These are phyloP conservation scores for Larimichthys crocea DNA, from an alignment of 2,113 vertebrate species.

Conservation along the genomic window DNA sequence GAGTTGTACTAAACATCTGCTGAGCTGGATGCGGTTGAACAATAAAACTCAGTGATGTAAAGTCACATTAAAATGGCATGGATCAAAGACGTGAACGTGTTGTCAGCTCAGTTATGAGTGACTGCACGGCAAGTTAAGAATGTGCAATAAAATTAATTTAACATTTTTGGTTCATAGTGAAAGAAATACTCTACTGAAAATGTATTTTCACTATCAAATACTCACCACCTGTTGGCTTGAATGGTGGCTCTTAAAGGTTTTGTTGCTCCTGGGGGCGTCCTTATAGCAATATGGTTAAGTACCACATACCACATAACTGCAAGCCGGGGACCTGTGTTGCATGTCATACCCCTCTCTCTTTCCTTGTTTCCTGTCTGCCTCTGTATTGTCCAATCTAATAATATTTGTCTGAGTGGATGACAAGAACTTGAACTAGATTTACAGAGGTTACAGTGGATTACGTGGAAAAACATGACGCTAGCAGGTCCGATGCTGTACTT, in stretches of 20 bases:
- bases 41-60: conserved; percentile 16
- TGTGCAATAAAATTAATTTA: background rate
- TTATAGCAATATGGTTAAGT: background rate
- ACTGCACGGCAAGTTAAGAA: conserved; percentile 4
- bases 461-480: background rate
- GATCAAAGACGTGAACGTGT: conserved; percentile 24
- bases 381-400: background rate
- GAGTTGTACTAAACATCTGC: conserved; percentile 47
- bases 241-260: background rate
- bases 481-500: background rate
- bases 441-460: background rate
- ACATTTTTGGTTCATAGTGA: background rate
- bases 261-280: background rate
- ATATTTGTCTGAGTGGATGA: background rate
- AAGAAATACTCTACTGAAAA: background rate
- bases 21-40: conserved; percentile 29
- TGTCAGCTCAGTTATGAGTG: background rate
- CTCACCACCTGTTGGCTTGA: background rate
- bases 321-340: background rate
- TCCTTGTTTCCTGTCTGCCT: background rate
- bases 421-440: too few relatives aligned
- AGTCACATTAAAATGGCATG: conserved; percentile 29
- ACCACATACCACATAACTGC: background rate
- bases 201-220: background rate
- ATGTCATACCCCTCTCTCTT: background rate